A percentile compares a stretch with the other conserved stretches of the same genome.
These are phyloP conservation scores for Agraylea sexmaculata DNA, from an alignment of 1,140 invertebrate species.

Conservation along the genomic window DNA sequence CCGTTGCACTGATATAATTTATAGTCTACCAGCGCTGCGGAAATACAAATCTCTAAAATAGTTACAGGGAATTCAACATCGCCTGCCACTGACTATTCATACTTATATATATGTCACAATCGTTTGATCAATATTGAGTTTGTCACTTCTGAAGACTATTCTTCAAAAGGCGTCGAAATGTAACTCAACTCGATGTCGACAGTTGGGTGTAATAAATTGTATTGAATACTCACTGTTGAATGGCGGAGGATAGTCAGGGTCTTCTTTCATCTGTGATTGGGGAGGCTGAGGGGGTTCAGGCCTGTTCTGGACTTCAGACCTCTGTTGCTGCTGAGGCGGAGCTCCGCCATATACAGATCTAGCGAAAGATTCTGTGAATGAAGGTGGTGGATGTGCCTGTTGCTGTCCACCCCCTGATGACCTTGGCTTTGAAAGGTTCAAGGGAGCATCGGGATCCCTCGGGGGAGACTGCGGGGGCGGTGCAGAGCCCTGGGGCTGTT, in stretches of 20 bases:
- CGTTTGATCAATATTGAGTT: too few species aligned
- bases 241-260: slow-evolving; percentile 46
- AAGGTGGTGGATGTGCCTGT: slow-evolving; percentile 32
- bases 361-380: too few species aligned
- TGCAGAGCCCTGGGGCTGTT: slow-evolving; percentile 38
- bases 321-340: slow-evolving; percentile 21
- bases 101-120: too few species aligned
- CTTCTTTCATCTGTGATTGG: slow-evolving; percentile 40
- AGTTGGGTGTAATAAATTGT: too few species aligned
- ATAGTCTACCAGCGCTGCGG: neutral
- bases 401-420: slow-evolving; percentile 40
- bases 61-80: too few species aligned
- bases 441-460: slow-evolving; percentile 63
- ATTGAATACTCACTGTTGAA: slow-evolving; percentile 46
- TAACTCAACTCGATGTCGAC: too few species aligned
- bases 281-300: slow-evolving; percentile 10
- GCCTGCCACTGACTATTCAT: too few species aligned
- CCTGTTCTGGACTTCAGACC: too few species aligned
- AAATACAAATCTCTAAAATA: neutral
- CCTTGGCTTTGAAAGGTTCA: slow-evolving; percentile 83
- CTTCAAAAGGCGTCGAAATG: too few species aligned
- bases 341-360: too few species aligned
- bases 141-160: too few species aligned
- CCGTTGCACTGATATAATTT: too few species aligned
- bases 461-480: slow-evolving; percentile 31